phyloP scores from a whole-genome alignment of 2,888 invertebrate genomes.

The Crocallis elinguaria region DNA sequence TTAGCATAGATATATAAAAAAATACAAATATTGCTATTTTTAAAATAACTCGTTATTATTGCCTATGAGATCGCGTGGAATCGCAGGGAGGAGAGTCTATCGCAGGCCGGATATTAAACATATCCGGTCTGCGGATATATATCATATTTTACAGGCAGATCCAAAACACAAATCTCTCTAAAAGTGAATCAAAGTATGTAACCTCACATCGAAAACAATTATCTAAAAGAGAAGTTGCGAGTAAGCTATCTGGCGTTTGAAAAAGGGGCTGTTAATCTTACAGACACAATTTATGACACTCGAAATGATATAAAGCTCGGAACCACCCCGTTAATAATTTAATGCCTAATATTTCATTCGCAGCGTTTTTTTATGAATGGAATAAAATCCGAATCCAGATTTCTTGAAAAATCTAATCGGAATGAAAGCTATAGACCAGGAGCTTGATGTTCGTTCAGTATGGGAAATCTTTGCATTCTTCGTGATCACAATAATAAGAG shows the following conservation, averaged over 20 bases:
- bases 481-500: too few relatives aligned
- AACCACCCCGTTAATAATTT: slow-evolving; percentile 39
- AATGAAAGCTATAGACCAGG: slow-evolving; percentile 10
- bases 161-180: neutral
- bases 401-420: slow-evolving; percentile 23
- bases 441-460: neutral
- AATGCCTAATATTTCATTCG: slow-evolving; percentile 36
- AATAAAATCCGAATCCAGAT: slow-evolving; percentile 19
- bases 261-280: slow-evolving; percentile 43
- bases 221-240: slow-evolving; percentile 33
- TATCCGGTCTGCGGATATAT: too few relatives aligned
- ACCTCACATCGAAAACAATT: slow-evolving; percentile 20
- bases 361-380: slow-evolving; percentile 30
- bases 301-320: slow-evolving; percentile 38
- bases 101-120: too few relatives aligned
- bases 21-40: too few relatives aligned
- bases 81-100: too few relatives aligned
- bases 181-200: neutral
- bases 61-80: too few relatives aligned
- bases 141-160: neutral
- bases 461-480: too few relatives aligned
- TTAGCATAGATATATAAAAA: too few relatives aligned
- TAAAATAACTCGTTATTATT: too few relatives aligned
- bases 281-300: slow-evolving; percentile 44
- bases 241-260: slow-evolving; percentile 35